Evolutionary conservation across 2,797 vertebrate genomes (phyloP).

Genomic region (Rhinoraja longicauda): DNA sequence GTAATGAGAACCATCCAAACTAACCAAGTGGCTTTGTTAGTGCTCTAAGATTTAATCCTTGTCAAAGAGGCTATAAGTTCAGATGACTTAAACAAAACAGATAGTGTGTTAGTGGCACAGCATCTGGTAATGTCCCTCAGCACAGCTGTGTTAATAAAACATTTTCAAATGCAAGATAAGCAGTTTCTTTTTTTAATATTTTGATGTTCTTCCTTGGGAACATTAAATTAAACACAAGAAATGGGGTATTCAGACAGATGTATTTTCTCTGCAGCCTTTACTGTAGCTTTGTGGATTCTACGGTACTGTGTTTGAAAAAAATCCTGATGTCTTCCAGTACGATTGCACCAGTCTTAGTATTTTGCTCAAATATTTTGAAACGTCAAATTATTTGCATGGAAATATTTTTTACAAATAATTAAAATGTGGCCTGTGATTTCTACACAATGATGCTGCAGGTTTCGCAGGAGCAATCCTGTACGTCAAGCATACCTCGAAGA

Average conservation of each 20-base stretch:
- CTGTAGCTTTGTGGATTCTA: neutral
- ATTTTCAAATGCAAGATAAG: constrained; percentile 30
- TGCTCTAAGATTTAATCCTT: constrained; percentile 25
- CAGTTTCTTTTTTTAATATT: neutral
- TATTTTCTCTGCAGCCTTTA: neutral
- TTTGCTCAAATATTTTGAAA: neutral
- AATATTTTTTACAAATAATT: neutral
- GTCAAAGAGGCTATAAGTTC: constrained; percentile 33
- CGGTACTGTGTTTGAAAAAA: neutral
- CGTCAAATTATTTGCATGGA: neutral
- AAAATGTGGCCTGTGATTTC: no score
- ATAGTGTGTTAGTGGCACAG: neutral
- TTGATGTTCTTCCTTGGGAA: neutral
- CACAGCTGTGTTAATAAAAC: constrained; percentile 36
- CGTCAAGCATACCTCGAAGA: no score
- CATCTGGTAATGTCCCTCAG: neutral
- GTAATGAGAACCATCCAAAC: constrained; percentile 33
- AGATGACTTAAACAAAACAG: constrained; percentile 29
- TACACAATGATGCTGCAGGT: no score
- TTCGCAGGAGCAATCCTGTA: no score
- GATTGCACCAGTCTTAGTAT: neutral
- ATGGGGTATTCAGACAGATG: neutral
- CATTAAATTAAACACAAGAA: neutral
- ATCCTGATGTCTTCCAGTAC: neutral
- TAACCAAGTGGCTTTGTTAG: neutral